Evolutionary conservation across 2,888 invertebrate species (phyloP), one percentile per base, ranked within the genome.

Genomic region (Rugalucina vietnamica): DNA sequence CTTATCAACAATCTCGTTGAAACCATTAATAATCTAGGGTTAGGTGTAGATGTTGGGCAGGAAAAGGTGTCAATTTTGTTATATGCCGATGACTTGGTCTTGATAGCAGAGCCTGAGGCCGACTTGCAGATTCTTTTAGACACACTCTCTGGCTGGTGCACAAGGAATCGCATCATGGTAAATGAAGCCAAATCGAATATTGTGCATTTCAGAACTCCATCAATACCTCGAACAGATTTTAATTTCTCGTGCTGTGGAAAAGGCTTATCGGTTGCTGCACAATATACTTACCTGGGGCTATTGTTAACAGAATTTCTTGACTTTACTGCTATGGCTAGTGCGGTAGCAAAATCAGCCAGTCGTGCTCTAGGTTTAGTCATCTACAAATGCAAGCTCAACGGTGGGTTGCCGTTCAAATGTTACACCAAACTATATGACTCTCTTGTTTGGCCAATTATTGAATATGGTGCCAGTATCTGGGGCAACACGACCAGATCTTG

Each of bases 201-300:
- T 50, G 50, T 79, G 32, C 79, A 71, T 72, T 71, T 77, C 72
- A 69, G 79, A 72, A 72, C 49, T 49, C 71, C 79, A 5, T 72
- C 79, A 39, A 60, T 72, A n/a, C 27, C 14, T 4, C 24, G 21
- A 57, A 57, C 72, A 29, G 39, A 72, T 29, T 12, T 3, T 27
- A 69, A 29, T 29, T 54, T 79, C 50, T 18, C 14, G n/a, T 79
- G 27, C 49, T 39, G 8, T 65, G 36, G 72, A 60, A 24, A 36
- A 39, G 21, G 39, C 12, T n/a, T 79, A 12, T 4, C 27, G 27
- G 29, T 65, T 49, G 79, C 72, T 50, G 21, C 27, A 32, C 43
- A n/a, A 18, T 74, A 74, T 74, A 54, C 60, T 32, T 79, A 79
- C 32, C 54, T 79, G 29, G 79, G 74, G 5, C 50, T 79, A 24